Evolutionary conservation across 92 coral and sea anemone species (phyloP).

Genomic region (Palythoa grandis): DNA sequence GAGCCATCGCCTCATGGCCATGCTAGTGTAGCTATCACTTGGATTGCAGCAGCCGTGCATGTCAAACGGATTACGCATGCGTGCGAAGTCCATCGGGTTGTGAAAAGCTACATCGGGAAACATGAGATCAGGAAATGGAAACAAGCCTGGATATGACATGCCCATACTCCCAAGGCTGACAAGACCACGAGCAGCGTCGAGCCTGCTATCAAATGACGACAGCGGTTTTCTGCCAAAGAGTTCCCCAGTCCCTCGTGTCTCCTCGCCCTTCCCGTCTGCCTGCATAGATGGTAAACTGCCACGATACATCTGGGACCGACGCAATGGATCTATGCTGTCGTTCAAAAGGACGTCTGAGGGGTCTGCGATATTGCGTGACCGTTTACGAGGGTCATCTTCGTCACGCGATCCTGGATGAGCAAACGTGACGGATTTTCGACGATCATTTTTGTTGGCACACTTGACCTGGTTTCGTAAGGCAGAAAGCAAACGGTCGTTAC

Average conservation of each 20-base stretch:
- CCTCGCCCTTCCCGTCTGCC: constrained; percentile 72
- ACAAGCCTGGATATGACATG: constrained; percentile 72
- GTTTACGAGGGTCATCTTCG: constrained; percentile 68
- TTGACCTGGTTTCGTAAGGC: constrained; percentile 60
- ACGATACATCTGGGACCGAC: constrained; percentile 67
- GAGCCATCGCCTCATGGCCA: constrained; percentile 91
- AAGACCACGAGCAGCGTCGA: constrained; percentile 91
- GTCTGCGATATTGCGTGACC: constrained; percentile 87
- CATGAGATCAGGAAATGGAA: constrained; percentile 82
- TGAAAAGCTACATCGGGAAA: constrained; percentile 87
- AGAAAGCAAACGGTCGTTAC: constrained; percentile 59
- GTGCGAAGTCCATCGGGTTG: constrained; percentile 64
- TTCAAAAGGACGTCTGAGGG: constrained; percentile 73
- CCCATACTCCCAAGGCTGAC: constrained; percentile 84
- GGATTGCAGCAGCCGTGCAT: constrained; percentile 75
- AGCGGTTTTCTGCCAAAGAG: constrained; percentile 60
- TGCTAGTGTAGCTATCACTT: constrained; percentile 68
- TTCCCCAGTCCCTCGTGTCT: constrained; percentile 49
- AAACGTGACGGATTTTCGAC: constrained; percentile 60
- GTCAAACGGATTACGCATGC: constrained; percentile 71
- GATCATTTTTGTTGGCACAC: constrained; percentile 60
- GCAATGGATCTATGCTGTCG: constrained; percentile 57
- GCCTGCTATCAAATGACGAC: constrained; percentile 75
- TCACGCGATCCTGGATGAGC: constrained; percentile 61
- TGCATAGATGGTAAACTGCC: constrained; percentile 63